Percentiles rank a stretch among this genome's conserved stretches.
These are phyloP conservation scores for Alcedo quadribrachys DNA, from an alignment of 2,797 vertebrate genomes.

Conservation along the genomic window DNA sequence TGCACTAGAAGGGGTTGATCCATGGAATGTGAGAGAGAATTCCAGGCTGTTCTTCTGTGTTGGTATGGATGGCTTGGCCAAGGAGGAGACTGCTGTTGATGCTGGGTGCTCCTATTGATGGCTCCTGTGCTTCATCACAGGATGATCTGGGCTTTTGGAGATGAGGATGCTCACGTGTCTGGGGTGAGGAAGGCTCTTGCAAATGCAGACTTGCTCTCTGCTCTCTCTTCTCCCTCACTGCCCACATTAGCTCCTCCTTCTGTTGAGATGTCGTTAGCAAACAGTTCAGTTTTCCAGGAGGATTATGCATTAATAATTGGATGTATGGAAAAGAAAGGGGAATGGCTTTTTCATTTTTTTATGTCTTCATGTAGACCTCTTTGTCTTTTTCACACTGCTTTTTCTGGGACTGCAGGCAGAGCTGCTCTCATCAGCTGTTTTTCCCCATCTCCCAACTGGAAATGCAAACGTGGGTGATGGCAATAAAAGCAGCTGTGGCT, in stretches of 20 bases:
- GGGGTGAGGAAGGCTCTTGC: not conserved
- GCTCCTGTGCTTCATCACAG: not conserved
- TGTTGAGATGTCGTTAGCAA: slow-evolving; percentile 3
- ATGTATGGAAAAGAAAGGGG: not conserved
- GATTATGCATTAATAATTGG: not conserved
- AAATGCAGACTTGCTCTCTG: not conserved
- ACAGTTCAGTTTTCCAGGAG: not conserved
- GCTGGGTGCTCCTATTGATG: not conserved
- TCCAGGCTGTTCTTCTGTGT: not conserved
- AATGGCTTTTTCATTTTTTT: not conserved
- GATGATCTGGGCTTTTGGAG: not conserved
- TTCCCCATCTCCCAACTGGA: not conserved
- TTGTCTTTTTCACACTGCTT: fast-evolving
- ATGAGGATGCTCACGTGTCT: not conserved
- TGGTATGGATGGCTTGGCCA: not conserved
- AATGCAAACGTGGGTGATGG: not conserved
- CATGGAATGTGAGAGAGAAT: not conserved
- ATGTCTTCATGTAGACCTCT: not conserved
- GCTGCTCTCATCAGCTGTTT: not conserved
- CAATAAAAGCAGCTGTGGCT: not conserved
- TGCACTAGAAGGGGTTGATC: fast-evolving
- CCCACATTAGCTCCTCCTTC: not conserved
- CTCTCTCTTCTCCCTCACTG: not conserved
- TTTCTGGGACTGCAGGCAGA: not conserved
- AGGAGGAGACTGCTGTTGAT: not conserved